Percentiles rank a stretch among this genome's conserved stretches.
phyloP scores from a whole-genome alignment of 2,888 invertebrate genomes.

The Dorcus hopei region DNA sequence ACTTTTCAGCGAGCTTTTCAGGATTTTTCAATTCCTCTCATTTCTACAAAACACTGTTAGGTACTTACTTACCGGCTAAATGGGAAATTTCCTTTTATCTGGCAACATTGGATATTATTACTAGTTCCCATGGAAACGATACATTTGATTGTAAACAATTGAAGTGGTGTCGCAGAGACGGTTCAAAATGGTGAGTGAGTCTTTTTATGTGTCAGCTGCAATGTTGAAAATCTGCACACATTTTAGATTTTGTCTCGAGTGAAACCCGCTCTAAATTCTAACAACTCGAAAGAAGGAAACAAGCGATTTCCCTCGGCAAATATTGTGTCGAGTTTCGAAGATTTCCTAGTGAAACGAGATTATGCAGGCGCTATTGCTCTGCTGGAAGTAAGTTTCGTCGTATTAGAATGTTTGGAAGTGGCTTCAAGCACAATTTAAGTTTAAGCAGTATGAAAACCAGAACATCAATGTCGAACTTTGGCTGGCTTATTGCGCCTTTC shows the following conservation, averaged over 20 bases:
- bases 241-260: conserved; percentile 76
- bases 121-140: background rate
- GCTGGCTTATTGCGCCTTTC: conserved; percentile 95
- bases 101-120: too few species aligned
- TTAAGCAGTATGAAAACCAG: conserved; percentile 54
- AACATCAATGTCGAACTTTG: conserved; percentile 68
- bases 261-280: conserved; percentile 65
- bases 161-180: background rate
- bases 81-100: too few species aligned
- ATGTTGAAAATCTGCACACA: background rate
- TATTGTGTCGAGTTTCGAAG: conserved; percentile 79
- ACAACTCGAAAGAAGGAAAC: conserved; percentile 36
- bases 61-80: too few species aligned
- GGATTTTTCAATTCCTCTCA: too few species aligned
- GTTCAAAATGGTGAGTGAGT: background rate
- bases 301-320: conserved; percentile 25
- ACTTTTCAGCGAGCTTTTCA: too few species aligned
- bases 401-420: background rate
- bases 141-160: background rate
- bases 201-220: background rate
- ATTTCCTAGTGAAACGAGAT: conserved; percentile 85
- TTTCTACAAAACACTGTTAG: too few species aligned
- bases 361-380: conserved; percentile 93
- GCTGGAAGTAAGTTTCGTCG: conserved; percentile 66
- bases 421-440: conserved; percentile 44